A percentile compares a stretch with the other conserved stretches of the same genome.
Conservation (phyloP, 2,113 vertebrate genomes). For the Phocoena sinus region DNA sequence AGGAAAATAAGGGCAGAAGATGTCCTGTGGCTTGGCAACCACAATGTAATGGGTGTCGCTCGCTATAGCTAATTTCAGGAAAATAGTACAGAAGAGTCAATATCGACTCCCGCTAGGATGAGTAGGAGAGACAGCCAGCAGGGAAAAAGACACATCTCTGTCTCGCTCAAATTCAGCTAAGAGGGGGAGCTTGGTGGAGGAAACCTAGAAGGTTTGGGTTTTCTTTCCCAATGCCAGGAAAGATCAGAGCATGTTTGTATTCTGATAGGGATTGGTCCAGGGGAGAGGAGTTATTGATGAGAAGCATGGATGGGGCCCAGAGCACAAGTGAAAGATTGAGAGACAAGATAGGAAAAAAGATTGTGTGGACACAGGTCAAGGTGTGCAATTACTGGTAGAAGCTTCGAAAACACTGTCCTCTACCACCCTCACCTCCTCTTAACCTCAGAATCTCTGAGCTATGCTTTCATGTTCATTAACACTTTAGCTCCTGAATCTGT, state of each 20-base stretch:
- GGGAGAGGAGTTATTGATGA: fast-evolving
- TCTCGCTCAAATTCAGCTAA: background rate
- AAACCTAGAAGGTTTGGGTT: background rate
- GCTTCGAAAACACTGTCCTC: background rate
- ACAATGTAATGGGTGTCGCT: fast-evolving
- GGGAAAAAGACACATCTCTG: background rate
- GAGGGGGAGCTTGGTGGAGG: background rate
- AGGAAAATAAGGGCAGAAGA: background rate
- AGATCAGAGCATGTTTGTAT: background rate
- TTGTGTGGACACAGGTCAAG: fast-evolving
- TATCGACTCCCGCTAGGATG: background rate
- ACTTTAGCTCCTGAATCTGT: background rate
- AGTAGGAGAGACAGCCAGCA: background rate
- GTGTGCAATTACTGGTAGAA: background rate
- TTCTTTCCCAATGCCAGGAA: background rate
- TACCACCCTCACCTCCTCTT: no score
- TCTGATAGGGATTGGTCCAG: background rate
- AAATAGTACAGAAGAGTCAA: background rate
- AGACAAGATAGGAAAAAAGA: background rate
- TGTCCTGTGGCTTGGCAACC: no score
- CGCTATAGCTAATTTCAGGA: no score
- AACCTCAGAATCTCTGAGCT: background rate
- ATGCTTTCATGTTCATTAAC: background rate
- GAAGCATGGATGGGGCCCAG: background rate
- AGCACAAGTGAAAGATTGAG: background rate